These are phyloP conservation scores for Paratrypauchen microcephalus DNA, from an alignment of 2,797 vertebrate genomes.

Conservation along the genomic window DNA sequence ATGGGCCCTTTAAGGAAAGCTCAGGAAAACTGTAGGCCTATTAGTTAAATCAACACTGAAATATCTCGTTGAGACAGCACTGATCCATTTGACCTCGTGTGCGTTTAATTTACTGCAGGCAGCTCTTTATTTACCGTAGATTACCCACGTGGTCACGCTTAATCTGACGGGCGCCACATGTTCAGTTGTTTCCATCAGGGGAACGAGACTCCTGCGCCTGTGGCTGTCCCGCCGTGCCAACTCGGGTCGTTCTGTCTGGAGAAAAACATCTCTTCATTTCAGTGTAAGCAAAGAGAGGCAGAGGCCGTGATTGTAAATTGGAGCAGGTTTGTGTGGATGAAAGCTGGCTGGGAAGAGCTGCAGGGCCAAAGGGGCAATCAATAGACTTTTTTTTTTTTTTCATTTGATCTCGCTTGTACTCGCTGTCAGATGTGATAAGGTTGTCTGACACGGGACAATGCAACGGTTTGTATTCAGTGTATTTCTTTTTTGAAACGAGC, in stretches of 20 bases:
- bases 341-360: neutral
- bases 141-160: constrained; percentile 67
- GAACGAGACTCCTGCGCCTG: constrained; percentile 40
- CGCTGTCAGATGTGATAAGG: constrained; percentile 15
- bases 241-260: constrained; percentile 22
- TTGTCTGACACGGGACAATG: constrained; percentile 26
- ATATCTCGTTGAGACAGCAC: constrained; percentile 23
- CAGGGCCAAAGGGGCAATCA: constrained; percentile 7
- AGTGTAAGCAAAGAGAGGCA: constrained; percentile 1
- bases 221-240: constrained; percentile 37
- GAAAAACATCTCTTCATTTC: constrained; percentile 4
- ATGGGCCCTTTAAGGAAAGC: too few species aligned
- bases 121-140: constrained; percentile 50
- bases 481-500: constrained; percentile 17
- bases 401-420: constrained; percentile 18
- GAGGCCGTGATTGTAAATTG: neutral
- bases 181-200: constrained; percentile 58
- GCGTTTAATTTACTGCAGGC: constrained; percentile 70
- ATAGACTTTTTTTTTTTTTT: neutral
- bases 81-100: constrained; percentile 65
- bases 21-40: too few species aligned
- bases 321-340: neutral
- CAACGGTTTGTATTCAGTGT: constrained; percentile 22
- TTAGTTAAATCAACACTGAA: constrained; percentile 41
- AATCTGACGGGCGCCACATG: constrained; percentile 67